Percentiles rank a stretch among this genome's conserved stretches.
phyloP scores from a whole-genome alignment of 1,140 invertebrate genomes.

The Hylaeus anthracinus region DNA sequence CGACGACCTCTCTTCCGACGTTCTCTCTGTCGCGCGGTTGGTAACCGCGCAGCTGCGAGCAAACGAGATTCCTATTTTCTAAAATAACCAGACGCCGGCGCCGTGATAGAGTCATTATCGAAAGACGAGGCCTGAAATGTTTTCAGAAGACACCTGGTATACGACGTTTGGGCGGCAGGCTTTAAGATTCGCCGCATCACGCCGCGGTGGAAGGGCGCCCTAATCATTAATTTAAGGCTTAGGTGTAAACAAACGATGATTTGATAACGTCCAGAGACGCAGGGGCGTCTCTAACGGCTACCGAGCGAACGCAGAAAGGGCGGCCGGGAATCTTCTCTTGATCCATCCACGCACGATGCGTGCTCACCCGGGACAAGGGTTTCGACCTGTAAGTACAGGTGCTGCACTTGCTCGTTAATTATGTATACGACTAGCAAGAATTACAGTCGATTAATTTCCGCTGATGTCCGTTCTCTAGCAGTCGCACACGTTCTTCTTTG shows the following conservation, averaged over 20 bases:
- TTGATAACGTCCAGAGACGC: slow-evolving; percentile 78
- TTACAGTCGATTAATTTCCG: slow-evolving; percentile 70
- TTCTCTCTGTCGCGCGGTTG: not conserved
- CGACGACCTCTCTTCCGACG: too few species aligned
- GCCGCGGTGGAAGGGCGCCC: slow-evolving; percentile 68
- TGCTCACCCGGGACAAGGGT: slow-evolving; percentile 30
- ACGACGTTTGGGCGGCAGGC: slow-evolving; percentile 62
- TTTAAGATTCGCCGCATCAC: slow-evolving; percentile 77
- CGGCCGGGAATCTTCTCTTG: slow-evolving; percentile 62
- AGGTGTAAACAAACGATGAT: slow-evolving; percentile 80
- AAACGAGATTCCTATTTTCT: not conserved
- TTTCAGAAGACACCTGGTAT: slow-evolving; percentile 61
- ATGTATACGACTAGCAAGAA: slow-evolving; percentile 67
- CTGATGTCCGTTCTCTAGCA: slow-evolving; percentile 56
- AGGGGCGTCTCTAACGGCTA: slow-evolving; percentile 69
- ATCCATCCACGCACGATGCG: slow-evolving; percentile 58
- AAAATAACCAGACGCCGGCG: not conserved
- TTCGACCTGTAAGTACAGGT: slow-evolving; percentile 58
- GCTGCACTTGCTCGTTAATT: slow-evolving; percentile 69
- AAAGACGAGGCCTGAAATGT: not conserved
- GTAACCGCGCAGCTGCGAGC: not conserved
- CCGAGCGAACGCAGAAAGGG: slow-evolving; percentile 55
- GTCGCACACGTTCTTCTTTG: slow-evolving; percentile 14
- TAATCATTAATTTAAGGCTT: slow-evolving; percentile 81
- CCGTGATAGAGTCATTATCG: not conserved